A percentile compares a stretch with the other conserved stretches of the same genome.
Conservation (phyloP, 2,888 invertebrate genomes). For the Dryobota labecula region DNA sequence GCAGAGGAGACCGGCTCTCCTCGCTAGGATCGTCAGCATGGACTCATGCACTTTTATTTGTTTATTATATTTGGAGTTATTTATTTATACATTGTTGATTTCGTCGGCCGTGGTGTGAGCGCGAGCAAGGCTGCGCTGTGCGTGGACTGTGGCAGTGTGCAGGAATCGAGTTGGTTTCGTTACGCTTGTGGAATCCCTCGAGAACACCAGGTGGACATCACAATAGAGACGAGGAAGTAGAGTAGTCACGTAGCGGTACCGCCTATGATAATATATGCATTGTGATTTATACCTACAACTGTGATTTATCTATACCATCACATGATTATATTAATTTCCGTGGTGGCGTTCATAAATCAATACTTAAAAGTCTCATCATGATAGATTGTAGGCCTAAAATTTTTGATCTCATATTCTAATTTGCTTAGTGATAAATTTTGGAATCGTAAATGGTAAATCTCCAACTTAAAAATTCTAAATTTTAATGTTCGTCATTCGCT, state of each 20-base stretch:
- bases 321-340: conserved; percentile 82
- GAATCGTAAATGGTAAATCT: conserved; percentile 86
- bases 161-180: conserved; percentile 64
- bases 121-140: conserved; percentile 57
- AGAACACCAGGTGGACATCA: conserved; percentile 73
- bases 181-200: conserved; percentile 81
- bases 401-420: conserved; percentile 91
- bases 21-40: conserved; percentile 77
- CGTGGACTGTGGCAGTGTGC: conserved; percentile 53
- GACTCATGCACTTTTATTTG: conserved; percentile 82
- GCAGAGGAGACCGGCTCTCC: conserved; percentile 69
- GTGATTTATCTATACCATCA: conserved; percentile 89
- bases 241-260: conserved; percentile 87
- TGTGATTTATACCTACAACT: conserved; percentile 89
- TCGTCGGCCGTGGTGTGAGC: conserved; percentile 75
- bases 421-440: conserved; percentile 90
- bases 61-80: conserved; percentile 82
- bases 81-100: conserved; percentile 82
- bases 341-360: conserved; percentile 88
- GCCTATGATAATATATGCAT: conserved; percentile 85
- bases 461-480: conserved; percentile 88
- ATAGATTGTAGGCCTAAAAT: conserved; percentile 90
- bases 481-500: conserved; percentile 84
- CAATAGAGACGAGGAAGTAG: conserved; percentile 74
- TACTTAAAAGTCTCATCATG: conserved; percentile 88